Evolutionary conservation across 2,113 vertebrate species (phyloP).

Genomic region (Clupea harengus): DNA sequence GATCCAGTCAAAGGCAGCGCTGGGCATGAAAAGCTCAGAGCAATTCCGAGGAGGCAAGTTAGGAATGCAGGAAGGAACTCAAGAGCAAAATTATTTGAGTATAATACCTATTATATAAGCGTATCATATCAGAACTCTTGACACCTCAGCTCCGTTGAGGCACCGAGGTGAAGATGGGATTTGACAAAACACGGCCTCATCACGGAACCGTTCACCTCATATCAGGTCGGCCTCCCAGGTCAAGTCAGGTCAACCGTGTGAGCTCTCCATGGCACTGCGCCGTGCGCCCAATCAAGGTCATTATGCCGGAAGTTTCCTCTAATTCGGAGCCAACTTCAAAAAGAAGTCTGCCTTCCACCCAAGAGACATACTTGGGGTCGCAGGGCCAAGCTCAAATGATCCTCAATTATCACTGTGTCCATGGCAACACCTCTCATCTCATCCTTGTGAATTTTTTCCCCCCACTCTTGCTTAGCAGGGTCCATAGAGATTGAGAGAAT

Average conservation of each 20-base stretch:
- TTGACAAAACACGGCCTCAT: not conserved
- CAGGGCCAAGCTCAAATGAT: not conserved
- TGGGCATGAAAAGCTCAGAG: not conserved
- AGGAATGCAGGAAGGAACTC: not conserved
- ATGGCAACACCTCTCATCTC: conserved; percentile 7
- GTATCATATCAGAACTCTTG: not conserved
- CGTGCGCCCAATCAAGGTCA: not conserved
- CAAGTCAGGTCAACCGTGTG: not conserved
- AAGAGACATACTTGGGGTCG: not conserved
- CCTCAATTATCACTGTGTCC: not conserved
- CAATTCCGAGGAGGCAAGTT: not conserved
- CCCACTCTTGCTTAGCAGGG: not conserved
- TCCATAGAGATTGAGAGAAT: not conserved
- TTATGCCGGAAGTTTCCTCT: not conserved
- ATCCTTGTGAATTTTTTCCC: not conserved
- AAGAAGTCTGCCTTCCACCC: not conserved
- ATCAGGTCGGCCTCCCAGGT: not conserved
- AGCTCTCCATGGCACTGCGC: not conserved
- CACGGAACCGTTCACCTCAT: not conserved
- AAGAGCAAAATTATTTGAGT: not conserved
- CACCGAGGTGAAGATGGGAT: not conserved
- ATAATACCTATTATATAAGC: not conserved
- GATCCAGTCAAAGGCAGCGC: not conserved
- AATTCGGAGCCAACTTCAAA: not conserved
- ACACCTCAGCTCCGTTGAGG: not conserved